Evolutionary conservation across 2,113 vertebrate genomes (phyloP).

Genomic region (Scomber scombrus): DNA sequence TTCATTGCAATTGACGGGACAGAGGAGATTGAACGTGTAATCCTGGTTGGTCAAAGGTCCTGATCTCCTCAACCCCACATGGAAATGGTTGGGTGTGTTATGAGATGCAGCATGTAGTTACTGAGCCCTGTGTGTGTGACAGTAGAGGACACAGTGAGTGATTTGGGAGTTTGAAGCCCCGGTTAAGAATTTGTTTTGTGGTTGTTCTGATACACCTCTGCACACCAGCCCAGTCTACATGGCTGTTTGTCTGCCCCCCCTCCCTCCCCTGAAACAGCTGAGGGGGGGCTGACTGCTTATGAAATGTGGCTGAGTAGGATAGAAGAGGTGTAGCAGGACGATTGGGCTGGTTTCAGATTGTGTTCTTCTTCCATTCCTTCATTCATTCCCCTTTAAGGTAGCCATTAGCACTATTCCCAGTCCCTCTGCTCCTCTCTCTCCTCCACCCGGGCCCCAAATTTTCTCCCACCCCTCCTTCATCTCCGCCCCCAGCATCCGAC

Average conservation of each 20-base stretch:
- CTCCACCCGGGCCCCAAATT: conserved; percentile 68
- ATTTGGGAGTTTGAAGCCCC: conserved; percentile 29
- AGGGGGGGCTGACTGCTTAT: conserved; percentile 27
- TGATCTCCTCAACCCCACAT: conserved; percentile 33
- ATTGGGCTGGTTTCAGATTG: conserved; percentile 31
- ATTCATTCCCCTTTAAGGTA: conserved; percentile 92
- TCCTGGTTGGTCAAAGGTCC: conserved; percentile 1
- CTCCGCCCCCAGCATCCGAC: conserved; percentile 11
- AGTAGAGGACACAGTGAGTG: conserved; percentile 26
- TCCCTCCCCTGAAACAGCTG: not conserved
- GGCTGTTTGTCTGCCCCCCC: conserved; percentile 29
- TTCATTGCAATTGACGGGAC: conserved; percentile 15
- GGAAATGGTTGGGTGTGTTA: conserved; percentile 23
- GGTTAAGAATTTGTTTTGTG: conserved; percentile 47
- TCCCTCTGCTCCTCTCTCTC: conserved; percentile 61
- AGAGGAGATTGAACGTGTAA: not conserved
- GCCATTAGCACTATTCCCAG: conserved; percentile 86
- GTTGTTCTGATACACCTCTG: conserved; percentile 31
- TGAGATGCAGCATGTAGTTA: conserved; percentile 56
- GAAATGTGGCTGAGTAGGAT: conserved; percentile 39
- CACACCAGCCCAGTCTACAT: conserved; percentile 32
- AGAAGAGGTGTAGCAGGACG: conserved; percentile 25
- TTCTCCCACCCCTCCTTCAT: conserved; percentile 17
- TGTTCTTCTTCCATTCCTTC: conserved; percentile 45
- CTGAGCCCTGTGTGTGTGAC: conserved; percentile 32